Evolutionary conservation across 2,113 vertebrate species (phyloP).

Genomic region (Emydura subglobosa): DNA sequence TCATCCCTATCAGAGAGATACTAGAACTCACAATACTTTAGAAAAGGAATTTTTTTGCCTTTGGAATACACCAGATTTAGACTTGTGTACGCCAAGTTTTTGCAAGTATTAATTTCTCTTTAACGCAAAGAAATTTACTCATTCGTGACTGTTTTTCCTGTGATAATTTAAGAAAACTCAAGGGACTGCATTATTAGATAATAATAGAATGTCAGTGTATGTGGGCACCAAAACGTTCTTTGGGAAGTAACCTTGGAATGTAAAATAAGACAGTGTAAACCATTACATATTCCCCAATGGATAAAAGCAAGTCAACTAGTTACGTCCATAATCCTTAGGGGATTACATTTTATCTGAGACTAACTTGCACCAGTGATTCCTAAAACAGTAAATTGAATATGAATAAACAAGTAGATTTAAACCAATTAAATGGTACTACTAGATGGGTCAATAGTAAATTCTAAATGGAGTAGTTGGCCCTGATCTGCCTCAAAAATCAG

Average conservation of each 20-base stretch:
- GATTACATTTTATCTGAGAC: background rate
- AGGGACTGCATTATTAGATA: background rate
- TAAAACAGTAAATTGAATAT: background rate
- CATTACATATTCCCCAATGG: rapidly evolving
- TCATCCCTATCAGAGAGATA: background rate
- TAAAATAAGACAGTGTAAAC: background rate
- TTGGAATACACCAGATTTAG: background rate
- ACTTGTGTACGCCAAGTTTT: background rate
- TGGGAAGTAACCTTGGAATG: background rate
- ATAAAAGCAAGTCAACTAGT: background rate
- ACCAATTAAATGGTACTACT: background rate
- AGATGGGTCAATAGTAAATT: background rate
- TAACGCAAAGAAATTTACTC: background rate
- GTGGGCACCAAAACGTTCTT: background rate
- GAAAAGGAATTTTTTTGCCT: background rate
- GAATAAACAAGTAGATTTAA: background rate
- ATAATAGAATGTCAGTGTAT: background rate
- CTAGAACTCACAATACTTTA: background rate
- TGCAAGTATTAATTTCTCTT: background rate
- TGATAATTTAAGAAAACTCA: background rate
- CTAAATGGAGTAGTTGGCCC: background rate
- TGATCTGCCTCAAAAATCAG: background rate
- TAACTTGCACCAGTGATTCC: background rate
- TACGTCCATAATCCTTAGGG: background rate
- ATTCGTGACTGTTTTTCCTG: background rate